Base-by-base conservation (phyloP, 1,140 invertebrate species). In the Luehdorfia chinensis region DNA sequence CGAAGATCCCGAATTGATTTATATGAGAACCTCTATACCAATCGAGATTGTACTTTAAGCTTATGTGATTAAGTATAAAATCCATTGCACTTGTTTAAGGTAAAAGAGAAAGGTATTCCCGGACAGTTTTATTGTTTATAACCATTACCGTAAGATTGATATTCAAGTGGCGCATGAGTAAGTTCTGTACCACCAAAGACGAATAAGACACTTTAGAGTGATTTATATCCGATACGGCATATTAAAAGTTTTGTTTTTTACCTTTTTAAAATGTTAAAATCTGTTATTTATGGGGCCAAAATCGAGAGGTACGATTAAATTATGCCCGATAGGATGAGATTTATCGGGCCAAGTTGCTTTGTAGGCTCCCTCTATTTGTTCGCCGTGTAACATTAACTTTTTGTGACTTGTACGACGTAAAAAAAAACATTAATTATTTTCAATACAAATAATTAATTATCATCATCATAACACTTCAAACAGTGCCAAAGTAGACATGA, bases 201-300 rank as follows among this genome's bases (percentile, higher is more conserved):
- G 69, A 66, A 64, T 58, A 63, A 59, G 66, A 62, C 66, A 63
- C 47, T 72, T 66, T 51, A 31, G 43, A 53, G 65, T 72, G 69
- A 72, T 68, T 69, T 72, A 72, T 66, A 55, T 34, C 52, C 62
- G 62, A 72, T 69, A 72, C 62, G 66, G 58, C 58, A 55, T 72
- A 72, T 72, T 72, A 72, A 69, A 72, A 48, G 66, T 72, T 68
- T 72, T 69, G 66, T 68, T 72, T 69, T 69, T 43, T 43, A 43
- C 56, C 45, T 47, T 61, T 60, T 68, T 72, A 56, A 58, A 63
- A 66, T 68, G 63, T 72, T 64, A 69, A 67, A 72, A 69, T 72
- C 66, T 57, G 60, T 72, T 64, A 72, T 72, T 72, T 72, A 72
- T 72, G 66, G 30, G 51, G 31, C 55, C 58, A 57, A 67, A 71